Base-by-base conservation (phyloP, 2,888 invertebrate species). In the Caenorhabditis becei region DNA sequence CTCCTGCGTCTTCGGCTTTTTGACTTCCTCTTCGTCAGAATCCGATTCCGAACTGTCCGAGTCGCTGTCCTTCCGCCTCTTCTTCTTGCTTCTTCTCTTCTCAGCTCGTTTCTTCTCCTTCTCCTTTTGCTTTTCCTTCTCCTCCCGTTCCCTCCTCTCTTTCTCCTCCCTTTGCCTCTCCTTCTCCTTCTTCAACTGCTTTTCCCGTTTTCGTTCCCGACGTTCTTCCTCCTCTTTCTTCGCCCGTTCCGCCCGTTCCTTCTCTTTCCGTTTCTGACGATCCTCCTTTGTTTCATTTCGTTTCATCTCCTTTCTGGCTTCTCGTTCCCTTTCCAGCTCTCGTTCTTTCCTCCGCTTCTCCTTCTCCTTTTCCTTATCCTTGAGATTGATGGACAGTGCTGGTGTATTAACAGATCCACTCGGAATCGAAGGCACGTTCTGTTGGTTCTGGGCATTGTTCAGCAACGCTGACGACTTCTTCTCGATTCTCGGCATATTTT, bases 401-500 rank as follows among this genome's bases (percentile, higher is more conserved):
- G n/a, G n/a, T n/a, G n/a, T n/a, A n/a, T n/a, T n/a, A n/a, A n/a
- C n/a, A n/a, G n/a, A 18, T 10, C 28, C 41, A 41, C 41, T 4
- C 8, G 67, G 23, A 14, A 67, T 44, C 41, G 67, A 16, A 26
- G 23, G 10, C 8, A 47, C 11, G 23, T 24, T 11, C 2, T 41
- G 56, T 20, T 47, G 37, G 24, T 47, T 56, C 14, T 65, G 63
- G 4, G 54, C 23, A 37, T 41, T 51, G 11, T 61, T 53, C 20
- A 41, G 56, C 5, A 69, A 62, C 20, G 77, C 77, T n/a, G 70
- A 70, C 0, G 80, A 44, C 37, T 80, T 80, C 56, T 80, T 80
- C 32, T 80, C 77, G 28, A 80, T 80, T 14, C 65, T n/a, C 10
- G 80, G 80, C 26, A 80, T 32, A n/a, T 75, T 80, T 26, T 65